Evolutionary conservation across 2,113 vertebrate genomes (phyloP).

Genomic region (Epinephelus cyanopodus): DNA sequence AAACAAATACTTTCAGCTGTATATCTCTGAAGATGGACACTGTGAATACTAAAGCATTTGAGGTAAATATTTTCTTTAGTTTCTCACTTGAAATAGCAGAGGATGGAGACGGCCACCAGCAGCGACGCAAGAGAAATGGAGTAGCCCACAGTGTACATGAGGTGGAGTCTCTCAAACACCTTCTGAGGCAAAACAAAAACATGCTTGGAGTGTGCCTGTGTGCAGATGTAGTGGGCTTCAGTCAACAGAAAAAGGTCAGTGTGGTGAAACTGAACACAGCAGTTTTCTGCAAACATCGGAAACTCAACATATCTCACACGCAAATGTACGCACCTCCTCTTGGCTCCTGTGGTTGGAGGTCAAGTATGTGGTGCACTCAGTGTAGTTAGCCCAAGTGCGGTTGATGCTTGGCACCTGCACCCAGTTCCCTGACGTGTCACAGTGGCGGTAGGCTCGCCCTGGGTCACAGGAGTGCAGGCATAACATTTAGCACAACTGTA

Average conservation of each 20-base stretch:
- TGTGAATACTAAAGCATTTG: not conserved
- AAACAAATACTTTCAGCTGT: not conserved
- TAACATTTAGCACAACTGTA: not conserved
- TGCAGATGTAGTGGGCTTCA: not conserved
- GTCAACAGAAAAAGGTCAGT: not conserved
- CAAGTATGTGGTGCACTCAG: slow-evolving; percentile 89
- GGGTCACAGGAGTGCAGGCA: not conserved
- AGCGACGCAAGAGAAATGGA: slow-evolving; percentile 90
- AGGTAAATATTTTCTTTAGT: not conserved
- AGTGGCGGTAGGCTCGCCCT: slow-evolving; percentile 91
- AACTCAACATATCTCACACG: not conserved
- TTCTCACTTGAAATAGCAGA: slow-evolving; percentile 93
- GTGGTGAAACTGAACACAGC: not conserved
- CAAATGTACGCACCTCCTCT: slow-evolving; percentile 83
- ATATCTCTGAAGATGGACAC: not conserved
- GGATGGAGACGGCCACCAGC: slow-evolving; percentile 88
- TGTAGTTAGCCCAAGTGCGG: slow-evolving; percentile 96
- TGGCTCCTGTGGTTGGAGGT: slow-evolving; percentile 81
- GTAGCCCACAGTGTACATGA: slow-evolving; percentile 94
- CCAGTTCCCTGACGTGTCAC: slow-evolving; percentile 87
- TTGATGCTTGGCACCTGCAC: slow-evolving; percentile 87
- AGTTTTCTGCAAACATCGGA: not conserved
- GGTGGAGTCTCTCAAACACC: slow-evolving; percentile 91
- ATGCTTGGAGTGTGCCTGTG: not conserved
- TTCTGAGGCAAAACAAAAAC: slow-evolving; percentile 79